phyloP scores from a whole-genome alignment of 1,140 invertebrate genomes.

The Macrotrachela quadricornifera region DNA sequence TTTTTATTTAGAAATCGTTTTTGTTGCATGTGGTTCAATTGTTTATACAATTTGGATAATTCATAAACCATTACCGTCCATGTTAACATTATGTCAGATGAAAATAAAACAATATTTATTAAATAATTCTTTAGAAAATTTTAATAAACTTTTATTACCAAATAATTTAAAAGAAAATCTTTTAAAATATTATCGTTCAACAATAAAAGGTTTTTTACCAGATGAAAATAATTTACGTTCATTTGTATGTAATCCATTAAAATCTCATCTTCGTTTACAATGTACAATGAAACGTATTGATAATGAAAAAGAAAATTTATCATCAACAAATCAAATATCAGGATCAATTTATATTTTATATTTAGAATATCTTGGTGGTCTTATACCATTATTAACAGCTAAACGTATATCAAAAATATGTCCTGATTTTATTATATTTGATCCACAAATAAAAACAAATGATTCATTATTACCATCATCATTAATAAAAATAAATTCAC shows the following conservation, averaged over 20 bases:
- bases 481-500: constrained; percentile 11
- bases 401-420: constrained; percentile 82
- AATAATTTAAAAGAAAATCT: constrained; percentile 57
- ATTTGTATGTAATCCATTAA: constrained; percentile 73
- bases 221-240: constrained; percentile 60
- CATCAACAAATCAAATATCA: constrained; percentile 15
- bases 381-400: constrained; percentile 86
- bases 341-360: constrained; percentile 64
- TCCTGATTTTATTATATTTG: constrained; percentile 92
- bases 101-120: no score
- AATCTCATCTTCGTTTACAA: constrained; percentile 57
- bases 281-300: constrained; percentile 84
- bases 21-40: no score
- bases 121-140: constrained; percentile 12
- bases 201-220: constrained; percentile 85
- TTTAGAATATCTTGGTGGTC: constrained; percentile 72
- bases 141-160: constrained; percentile 54
- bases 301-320: constrained; percentile 41
- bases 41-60: no score
- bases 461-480: constrained; percentile 31
- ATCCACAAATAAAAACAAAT: constrained; percentile 30
- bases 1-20: no score
- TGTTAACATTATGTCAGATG: no score
- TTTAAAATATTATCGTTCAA: constrained; percentile 70
- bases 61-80: no score